Conservation (phyloP, 2,797 vertebrate genomes). For the Agapornis canus region DNA sequence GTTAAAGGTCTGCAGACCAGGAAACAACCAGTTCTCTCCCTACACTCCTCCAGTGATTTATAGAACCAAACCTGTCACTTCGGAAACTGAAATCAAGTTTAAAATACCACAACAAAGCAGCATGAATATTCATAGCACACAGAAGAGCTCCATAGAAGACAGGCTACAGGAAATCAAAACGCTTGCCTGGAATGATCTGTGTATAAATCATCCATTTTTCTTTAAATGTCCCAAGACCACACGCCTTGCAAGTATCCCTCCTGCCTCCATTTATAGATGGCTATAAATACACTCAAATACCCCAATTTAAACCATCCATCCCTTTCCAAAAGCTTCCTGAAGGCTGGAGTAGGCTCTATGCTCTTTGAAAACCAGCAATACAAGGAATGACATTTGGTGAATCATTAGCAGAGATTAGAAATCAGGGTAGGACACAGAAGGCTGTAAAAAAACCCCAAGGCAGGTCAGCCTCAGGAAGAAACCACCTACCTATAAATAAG, state of each 20-base stretch:
- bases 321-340: background rate
- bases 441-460: background rate
- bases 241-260: background rate
- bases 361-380: background rate
- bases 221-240: background rate
- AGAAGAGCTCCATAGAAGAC: background rate
- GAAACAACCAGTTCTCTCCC: background rate
- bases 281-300: constrained; percentile 16
- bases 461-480: background rate
- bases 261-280: background rate
- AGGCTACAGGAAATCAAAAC: background rate
- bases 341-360: background rate
- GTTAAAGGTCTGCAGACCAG: background rate
- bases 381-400: background rate
- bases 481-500: background rate
- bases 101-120: constrained; percentile 18
- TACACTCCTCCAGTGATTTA: background rate
- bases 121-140: background rate
- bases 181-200: background rate
- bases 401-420: background rate
- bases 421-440: background rate
- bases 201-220: background rate
- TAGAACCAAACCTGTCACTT: background rate
- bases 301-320: background rate
- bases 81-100: background rate